These are phyloP conservation scores for Carcinoscorpius rotundicauda DNA, from an alignment of 1,140 invertebrate genomes.

Conservation along the genomic window DNA sequence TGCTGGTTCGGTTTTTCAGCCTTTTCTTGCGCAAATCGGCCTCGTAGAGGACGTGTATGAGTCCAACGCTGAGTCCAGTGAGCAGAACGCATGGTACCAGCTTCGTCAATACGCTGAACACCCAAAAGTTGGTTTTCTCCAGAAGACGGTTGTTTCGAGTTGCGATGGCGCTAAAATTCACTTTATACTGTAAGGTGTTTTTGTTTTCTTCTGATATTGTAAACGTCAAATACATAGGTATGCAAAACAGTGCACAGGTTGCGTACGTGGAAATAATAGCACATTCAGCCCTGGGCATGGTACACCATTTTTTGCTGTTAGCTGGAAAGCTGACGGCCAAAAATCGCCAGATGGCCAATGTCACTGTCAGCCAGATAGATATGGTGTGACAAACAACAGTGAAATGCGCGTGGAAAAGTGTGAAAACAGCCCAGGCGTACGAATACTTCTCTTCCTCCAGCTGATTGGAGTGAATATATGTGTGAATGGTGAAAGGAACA, in stretches of 20 bases:
- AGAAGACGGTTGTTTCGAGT: slow-evolving; percentile 44
- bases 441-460: slow-evolving; percentile 20
- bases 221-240: slow-evolving; percentile 34
- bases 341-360: slow-evolving; percentile 83
- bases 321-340: slow-evolving; percentile 50
- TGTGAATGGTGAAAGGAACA: slow-evolving; percentile 64
- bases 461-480: slow-evolving; percentile 39
- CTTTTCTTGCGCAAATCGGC: slow-evolving; percentile 50
- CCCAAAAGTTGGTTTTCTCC: slow-evolving; percentile 68
- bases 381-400: slow-evolving; percentile 72
- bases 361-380: slow-evolving; percentile 82
- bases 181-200: slow-evolving; percentile 30
- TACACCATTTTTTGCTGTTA: slow-evolving; percentile 14
- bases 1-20: slow-evolving; percentile 15
- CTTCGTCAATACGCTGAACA: slow-evolving; percentile 72
- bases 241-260: slow-evolving; percentile 58
- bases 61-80: slow-evolving; percentile 62
- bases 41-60: slow-evolving; percentile 45
- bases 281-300: slow-evolving; percentile 45
- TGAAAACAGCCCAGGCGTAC: slow-evolving; percentile 22
- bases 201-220: slow-evolving; percentile 8
- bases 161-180: slow-evolving; percentile 45
- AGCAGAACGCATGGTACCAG: slow-evolving; percentile 69
- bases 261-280: slow-evolving; percentile 59
- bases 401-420: slow-evolving; percentile 49